These are phyloP conservation scores for Drosophila bipectinata DNA, from an alignment of 1,140 invertebrate species.

Conservation along the genomic window DNA sequence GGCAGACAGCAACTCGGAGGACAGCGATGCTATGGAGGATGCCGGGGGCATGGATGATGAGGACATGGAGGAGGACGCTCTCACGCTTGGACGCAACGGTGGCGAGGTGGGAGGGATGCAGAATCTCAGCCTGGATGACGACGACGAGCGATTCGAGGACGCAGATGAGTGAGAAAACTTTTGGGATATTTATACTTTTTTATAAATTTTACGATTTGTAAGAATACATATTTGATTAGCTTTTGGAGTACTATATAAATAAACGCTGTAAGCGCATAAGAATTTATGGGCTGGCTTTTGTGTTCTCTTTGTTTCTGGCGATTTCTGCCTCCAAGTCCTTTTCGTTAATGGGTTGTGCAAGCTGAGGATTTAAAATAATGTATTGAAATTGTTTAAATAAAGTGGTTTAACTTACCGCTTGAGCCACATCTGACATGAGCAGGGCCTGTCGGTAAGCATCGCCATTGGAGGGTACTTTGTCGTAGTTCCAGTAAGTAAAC, in stretches of 20 bases:
- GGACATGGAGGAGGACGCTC: slow-evolving; percentile 64
- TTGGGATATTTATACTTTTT: slow-evolving; percentile 53
- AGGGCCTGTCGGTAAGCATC: slow-evolving; percentile 87
- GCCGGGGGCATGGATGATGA: slow-evolving; percentile 66
- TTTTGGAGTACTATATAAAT: slow-evolving; percentile 74
- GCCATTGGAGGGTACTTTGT: slow-evolving; percentile 88
- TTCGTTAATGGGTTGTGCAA: slow-evolving; percentile 38
- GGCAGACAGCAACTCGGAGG: slow-evolving; percentile 76
- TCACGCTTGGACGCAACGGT: slow-evolving; percentile 59
- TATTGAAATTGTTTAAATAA: neutral
- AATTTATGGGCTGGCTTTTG: slow-evolving; percentile 42
- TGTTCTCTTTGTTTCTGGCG: slow-evolving; percentile 31
- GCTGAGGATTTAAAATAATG: slow-evolving; percentile 17
- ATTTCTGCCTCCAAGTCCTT: slow-evolving; percentile 52
- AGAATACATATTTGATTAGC: slow-evolving; percentile 66
- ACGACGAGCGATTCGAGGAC: slow-evolving; percentile 78
- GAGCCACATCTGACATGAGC: slow-evolving; percentile 89
- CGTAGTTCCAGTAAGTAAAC: slow-evolving; percentile 92
- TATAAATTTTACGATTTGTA: slow-evolving; percentile 56
- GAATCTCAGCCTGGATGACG: slow-evolving; percentile 74
- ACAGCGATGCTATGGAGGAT: slow-evolving; percentile 72
- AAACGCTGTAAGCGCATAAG: slow-evolving; percentile 65
- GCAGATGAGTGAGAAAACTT: slow-evolving; percentile 70
- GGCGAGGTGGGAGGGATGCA: slow-evolving; percentile 65
- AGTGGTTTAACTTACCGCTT: slow-evolving; percentile 85